Evolutionary conservation across 1,140 invertebrate species (phyloP).

Genomic region (Drosophila lacteicornis): DNA sequence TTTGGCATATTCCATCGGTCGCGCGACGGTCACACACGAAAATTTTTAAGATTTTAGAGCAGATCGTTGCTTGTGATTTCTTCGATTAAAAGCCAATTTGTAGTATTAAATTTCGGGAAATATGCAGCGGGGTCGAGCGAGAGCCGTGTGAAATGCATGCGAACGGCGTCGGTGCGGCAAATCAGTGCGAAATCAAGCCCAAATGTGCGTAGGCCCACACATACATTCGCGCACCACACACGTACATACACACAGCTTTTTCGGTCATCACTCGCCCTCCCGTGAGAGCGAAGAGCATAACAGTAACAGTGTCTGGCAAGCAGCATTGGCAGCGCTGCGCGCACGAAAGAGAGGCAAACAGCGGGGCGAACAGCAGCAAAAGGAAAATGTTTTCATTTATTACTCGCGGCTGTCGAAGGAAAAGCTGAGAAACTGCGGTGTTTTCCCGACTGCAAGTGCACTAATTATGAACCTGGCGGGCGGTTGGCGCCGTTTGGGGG

Average conservation of each 20-base stretch:
- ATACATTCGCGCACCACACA: slow-evolving; percentile 21
- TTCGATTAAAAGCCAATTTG: slow-evolving; percentile 53
- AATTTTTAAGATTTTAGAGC: slow-evolving; percentile 42
- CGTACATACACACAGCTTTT: slow-evolving; percentile 64
- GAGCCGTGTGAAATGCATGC: slow-evolving; percentile 64
- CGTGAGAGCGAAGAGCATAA: slow-evolving; percentile 73
- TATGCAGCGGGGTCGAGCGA: slow-evolving; percentile 36
- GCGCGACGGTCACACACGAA: slow-evolving; percentile 21
- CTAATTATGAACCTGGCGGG: slow-evolving; percentile 60
- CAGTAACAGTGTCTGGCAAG: slow-evolving; percentile 70
- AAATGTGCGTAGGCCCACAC: slow-evolving; percentile 45
- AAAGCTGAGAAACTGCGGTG: slow-evolving; percentile 45
- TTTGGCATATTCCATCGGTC: neutral
- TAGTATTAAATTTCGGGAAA: slow-evolving; percentile 50
- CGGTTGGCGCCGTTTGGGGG: slow-evolving; percentile 16
- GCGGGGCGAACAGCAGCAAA: slow-evolving; percentile 67
- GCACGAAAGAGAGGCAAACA: slow-evolving; percentile 72
- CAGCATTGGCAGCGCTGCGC: slow-evolving; percentile 40
- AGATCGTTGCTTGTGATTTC: slow-evolving; percentile 51
- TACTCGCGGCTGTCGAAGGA: slow-evolving; percentile 40
- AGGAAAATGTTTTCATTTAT: slow-evolving; percentile 81
- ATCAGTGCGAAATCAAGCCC: slow-evolving; percentile 51
- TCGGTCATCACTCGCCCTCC: slow-evolving; percentile 70
- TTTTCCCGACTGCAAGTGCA: slow-evolving; percentile 27
- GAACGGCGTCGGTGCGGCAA: slow-evolving; percentile 58